These are phyloP conservation scores for Bradypodion pumilum DNA, from an alignment of 2,797 vertebrate species.

Conservation along the genomic window DNA sequence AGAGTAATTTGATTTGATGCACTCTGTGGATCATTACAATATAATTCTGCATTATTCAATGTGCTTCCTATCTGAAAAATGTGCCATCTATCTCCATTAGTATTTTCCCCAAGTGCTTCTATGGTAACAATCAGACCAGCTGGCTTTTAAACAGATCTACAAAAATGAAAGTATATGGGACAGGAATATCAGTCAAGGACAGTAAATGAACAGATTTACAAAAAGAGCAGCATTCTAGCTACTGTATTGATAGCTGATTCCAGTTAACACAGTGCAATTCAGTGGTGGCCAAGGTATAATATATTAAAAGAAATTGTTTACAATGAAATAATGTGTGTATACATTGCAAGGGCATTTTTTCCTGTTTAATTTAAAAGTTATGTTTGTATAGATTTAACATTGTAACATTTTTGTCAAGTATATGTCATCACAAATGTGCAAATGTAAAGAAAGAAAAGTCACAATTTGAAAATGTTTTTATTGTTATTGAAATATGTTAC, in stretches of 20 bases:
- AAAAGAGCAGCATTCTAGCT: neutral
- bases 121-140: neutral
- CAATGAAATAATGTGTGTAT: slow-evolving; percentile 21
- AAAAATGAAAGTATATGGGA: neutral
- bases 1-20: neutral
- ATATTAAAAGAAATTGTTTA: neutral
- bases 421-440: slow-evolving; percentile 35
- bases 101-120: neutral
- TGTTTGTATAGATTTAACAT: slow-evolving; percentile 27
- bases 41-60: neutral
- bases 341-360: slow-evolving; percentile 32
- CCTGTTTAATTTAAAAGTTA: slow-evolving; percentile 15
- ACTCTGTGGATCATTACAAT: neutral
- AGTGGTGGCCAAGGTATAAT: neutral
- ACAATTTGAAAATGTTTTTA: slow-evolving; percentile 21
- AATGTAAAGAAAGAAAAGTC: slow-evolving; percentile 17
- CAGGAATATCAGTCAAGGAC: neutral
- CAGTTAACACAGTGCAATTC: too few species aligned
- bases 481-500: neutral
- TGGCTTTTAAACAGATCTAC: neutral
- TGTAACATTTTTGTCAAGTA: slow-evolving; percentile 35
- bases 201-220: neutral
- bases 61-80: neutral
- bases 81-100: neutral
- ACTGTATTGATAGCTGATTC: neutral